Evolutionary conservation across 2,888 invertebrate genomes (phyloP), one percentile per base, ranked within the genome.

Genomic region (Chymomyza amoena): DNA sequence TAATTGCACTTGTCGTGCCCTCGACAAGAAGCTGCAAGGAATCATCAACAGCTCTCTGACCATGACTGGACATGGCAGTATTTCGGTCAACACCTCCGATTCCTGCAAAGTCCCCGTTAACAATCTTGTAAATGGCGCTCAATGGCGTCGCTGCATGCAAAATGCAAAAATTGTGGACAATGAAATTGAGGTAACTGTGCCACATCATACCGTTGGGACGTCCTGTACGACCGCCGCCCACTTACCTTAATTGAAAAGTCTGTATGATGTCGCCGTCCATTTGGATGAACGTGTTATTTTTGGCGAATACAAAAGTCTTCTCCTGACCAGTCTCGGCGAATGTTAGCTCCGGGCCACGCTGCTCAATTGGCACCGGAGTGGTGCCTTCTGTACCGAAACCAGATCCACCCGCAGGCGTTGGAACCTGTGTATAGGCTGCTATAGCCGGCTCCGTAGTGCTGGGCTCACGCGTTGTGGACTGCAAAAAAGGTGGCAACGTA

Each of bases 271-370:
- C 95, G n/a, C 97, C 97, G 90, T 97, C 97, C 63, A 97, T 93
- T 90, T 97, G 97, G 89, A 97, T 97, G 91, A 95, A 97, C 4
- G 97, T 97, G 88, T 97, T 97, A 79, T 96, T 96, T 89, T 97
- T 96, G 20, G 97, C 96, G 91, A 97, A 97, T 95, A 97, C 96
- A 91, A 97, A 97, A n/a, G 96, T 96, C 87, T 95, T 95, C 80
- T 96, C 95, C 86, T 96, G 94, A 1, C 96, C 97, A 5, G 96
- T 96, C 91, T 97, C 97, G 84, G 95, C 95, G 89, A 97, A 97
- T 0, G 97, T 96, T 61, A 97, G 92, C 90, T 96, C 95, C 78
- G 96, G 93, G 66, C 96, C 96, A 75, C 97, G 93, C 79, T 95
- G 94, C 81, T 95, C 95, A 66, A 94, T 94, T 1, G 96, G 96